Evolutionary conservation across 2,888 invertebrate species (phyloP).

Genomic region (Gymnocheta viridis): DNA sequence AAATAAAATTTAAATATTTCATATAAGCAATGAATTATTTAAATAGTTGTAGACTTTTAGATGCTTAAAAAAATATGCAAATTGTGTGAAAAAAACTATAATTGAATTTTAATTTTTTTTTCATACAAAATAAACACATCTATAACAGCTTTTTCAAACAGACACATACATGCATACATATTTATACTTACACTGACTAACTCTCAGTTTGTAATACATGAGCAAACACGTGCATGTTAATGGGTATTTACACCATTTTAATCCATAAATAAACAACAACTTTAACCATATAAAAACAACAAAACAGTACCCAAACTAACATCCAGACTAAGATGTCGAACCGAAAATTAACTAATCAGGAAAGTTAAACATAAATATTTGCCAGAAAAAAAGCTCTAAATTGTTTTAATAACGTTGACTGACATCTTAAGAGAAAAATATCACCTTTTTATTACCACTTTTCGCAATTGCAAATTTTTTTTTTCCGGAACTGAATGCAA

Average conservation of each 20-base stretch:
- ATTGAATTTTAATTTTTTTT: neutral
- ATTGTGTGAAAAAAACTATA: conserved; percentile 9
- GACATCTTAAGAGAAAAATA: too few species aligned
- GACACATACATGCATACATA: neutral
- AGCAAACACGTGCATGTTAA: conserved; percentile 59
- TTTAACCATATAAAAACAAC: conserved; percentile 22
- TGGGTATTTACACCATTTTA: conserved; percentile 66
- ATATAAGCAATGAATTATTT: neutral
- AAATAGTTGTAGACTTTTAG: neutral
- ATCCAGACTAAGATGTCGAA: neutral
- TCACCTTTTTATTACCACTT: too few species aligned
- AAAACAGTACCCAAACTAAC: neutral
- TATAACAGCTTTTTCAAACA: neutral
- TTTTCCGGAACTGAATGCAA: too few species aligned
- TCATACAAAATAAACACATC: neutral
- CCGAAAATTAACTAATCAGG: neutral
- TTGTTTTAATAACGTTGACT: too few species aligned
- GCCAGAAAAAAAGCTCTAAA: too few species aligned
- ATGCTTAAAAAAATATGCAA: conserved; percentile 3
- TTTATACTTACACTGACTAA: neutral
- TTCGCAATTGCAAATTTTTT: too few species aligned
- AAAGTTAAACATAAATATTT: neutral
- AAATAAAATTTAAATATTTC: neutral
- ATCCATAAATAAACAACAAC: conserved; percentile 66
- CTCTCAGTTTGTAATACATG: conserved; percentile 31